phyloP scores from a whole-genome alignment of 2,888 invertebrate genomes.

The Aphodius granarius region DNA sequence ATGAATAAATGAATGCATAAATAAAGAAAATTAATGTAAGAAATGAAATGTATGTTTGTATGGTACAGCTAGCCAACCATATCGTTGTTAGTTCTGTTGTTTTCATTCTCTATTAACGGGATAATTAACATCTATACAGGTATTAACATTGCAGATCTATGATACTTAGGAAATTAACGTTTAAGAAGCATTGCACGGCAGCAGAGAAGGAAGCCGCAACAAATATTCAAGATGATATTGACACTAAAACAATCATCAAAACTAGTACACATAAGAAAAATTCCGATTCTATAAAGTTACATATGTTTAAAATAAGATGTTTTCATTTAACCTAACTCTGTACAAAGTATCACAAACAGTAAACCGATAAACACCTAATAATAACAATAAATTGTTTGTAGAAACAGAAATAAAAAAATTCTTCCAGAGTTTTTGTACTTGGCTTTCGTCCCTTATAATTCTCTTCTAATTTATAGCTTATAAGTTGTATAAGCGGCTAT shows the following conservation, averaged over 20 bases:
- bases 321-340: constrained; percentile 23
- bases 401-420: constrained; percentile 11
- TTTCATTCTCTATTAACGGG: background rate
- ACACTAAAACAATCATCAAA: background rate
- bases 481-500: constrained; percentile 18
- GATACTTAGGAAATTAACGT: background rate
- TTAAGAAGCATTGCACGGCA: background rate
- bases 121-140: background rate
- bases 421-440: constrained; percentile 22
- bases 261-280: constrained; percentile 5
- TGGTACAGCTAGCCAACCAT: background rate
- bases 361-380: constrained; percentile 5
- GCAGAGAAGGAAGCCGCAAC: background rate
- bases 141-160: background rate
- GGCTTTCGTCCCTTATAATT: constrained; percentile 4
- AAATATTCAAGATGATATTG: background rate
- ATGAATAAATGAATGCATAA: background rate
- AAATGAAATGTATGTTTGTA: background rate
- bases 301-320: constrained; percentile 14
- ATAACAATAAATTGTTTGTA: background rate
- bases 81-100: background rate
- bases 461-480: background rate
- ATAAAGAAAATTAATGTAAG: background rate
- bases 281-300: background rate
- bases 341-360: constrained; percentile 28